Evolutionary conservation across 1,140 invertebrate genomes (phyloP), one percentile per base, ranked within the genome.

Genomic region (Dendrolimus punctatus): DNA sequence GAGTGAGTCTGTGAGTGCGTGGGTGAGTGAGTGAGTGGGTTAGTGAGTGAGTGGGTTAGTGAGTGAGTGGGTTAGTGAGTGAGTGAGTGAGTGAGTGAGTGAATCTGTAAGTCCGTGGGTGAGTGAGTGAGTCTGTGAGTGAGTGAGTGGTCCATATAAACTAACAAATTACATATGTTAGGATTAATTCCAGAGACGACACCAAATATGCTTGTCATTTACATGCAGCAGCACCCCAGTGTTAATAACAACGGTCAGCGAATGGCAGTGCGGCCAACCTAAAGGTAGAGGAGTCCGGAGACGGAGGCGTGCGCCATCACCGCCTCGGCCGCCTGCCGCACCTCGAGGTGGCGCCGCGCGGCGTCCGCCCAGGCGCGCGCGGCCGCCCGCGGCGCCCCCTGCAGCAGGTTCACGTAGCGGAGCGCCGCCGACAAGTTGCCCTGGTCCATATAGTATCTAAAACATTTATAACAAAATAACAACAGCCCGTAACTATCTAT

Each of bases 301-400:
- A 93, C 92, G 37, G 93, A 91, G 5, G 96, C 95, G 79, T 97
- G 94, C 5, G 95, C 93, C 87, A 97, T 90, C 9, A 99, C 86
- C 4, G 94, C 92, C 66, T 95, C 91, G 9, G 96, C 94, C 36
- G 96, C 95, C 83, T 98, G 96, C 71, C 94, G 90, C n/a, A 95
- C 93, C 87, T 99, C 98, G 56, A 99, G 87, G 61, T 96, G 90
- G 9, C 94, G 88, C 51, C 92, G 90, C 0, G 94, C 91, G 69
- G 98, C 96, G 55, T 92, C 91, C 64, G 97, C 91, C 97, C 97
- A 99, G 63, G 95, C 92, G 44, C 78, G 82, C 3, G 97, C 95
- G 5, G 97, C 91, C n/a, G 90, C 89, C 6, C 93, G 88, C 0
- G 97, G 89, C 36, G 95, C 95, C 23, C 97, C 97, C 68, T 92